Conservation (phyloP, 2,797 vertebrate genomes). For the Lophius americanus region DNA sequence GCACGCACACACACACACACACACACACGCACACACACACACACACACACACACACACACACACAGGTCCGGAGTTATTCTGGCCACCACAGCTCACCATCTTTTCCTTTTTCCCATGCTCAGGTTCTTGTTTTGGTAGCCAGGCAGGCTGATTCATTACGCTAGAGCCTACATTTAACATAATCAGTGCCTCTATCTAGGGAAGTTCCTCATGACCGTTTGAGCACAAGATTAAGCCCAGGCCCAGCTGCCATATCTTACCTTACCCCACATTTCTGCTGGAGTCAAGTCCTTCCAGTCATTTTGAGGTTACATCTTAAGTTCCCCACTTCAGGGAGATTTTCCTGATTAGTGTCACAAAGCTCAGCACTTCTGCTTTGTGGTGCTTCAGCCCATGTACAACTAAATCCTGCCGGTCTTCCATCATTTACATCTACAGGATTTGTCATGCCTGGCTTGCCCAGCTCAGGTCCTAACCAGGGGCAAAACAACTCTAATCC, state of each 20-base stretch:
- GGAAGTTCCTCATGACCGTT: conserved; percentile 42
- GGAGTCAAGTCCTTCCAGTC: conserved; percentile 61
- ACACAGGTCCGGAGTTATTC: conserved; percentile 42
- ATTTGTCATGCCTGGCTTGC: conserved; percentile 60
- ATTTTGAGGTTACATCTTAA: conserved; percentile 68
- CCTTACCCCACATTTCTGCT: conserved; percentile 45
- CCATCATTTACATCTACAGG: conserved; percentile 56
- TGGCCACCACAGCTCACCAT: conserved; percentile 24
- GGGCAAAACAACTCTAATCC: conserved; percentile 69
- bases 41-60: conserved; percentile 28
- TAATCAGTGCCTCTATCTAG: conserved; percentile 62
- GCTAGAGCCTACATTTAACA: conserved; percentile 46
- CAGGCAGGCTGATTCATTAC: conserved; percentile 48
- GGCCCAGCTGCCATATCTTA: conserved; percentile 48
- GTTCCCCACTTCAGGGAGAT: conserved; percentile 71
- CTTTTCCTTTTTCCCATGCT: conserved; percentile 42
- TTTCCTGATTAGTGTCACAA: conserved; percentile 71
- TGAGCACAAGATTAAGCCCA: conserved; percentile 47
- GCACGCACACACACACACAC: conserved; percentile 40
- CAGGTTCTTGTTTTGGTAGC: conserved; percentile 43
- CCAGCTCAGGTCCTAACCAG: conserved; percentile 41
- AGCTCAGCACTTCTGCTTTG: conserved; percentile 17
- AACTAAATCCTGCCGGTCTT: conserved; percentile 35
- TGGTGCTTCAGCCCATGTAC: conserved; percentile 21
- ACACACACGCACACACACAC: conserved; percentile 31